Conservation (phyloP, 2,797 vertebrate species). For the Catostomus latipinnis region DNA sequence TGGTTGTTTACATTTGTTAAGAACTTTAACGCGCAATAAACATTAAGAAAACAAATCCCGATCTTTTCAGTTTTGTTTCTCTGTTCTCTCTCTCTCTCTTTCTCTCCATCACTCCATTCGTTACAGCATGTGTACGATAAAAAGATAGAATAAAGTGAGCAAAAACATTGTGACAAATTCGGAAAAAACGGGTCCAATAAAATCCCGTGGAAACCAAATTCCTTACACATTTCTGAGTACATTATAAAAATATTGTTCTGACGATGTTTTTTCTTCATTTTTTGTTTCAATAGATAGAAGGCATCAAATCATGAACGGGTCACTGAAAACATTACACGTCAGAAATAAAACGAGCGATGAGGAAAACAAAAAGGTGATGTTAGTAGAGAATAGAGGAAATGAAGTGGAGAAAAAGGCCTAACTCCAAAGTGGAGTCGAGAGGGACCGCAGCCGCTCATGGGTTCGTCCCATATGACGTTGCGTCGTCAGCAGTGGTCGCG, state of each 20-base stretch:
- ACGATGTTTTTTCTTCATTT: slow-evolving; percentile 63
- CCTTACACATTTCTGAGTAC: slow-evolving; percentile 62
- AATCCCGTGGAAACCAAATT: slow-evolving; percentile 38
- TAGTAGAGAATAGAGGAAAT: slow-evolving; percentile 70
- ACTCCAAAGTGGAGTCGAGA: slow-evolving; percentile 71
- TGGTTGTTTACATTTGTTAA: slow-evolving; percentile 69
- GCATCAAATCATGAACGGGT: slow-evolving; percentile 23
- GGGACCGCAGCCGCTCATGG: slow-evolving; percentile 72
- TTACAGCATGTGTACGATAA: slow-evolving; percentile 51
- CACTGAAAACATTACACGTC: slow-evolving; percentile 66
- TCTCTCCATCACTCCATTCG: slow-evolving; percentile 52
- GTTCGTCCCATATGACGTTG: slow-evolving; percentile 70
- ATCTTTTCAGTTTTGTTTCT: slow-evolving; percentile 69
- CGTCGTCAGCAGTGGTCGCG: slow-evolving; percentile 71
- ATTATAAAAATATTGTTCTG: slow-evolving; percentile 56
- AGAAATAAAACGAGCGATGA: slow-evolving; percentile 65
- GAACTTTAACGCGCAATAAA: slow-evolving; percentile 51
- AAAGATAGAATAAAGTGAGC: slow-evolving; percentile 61
- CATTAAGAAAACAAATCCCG: slow-evolving; percentile 57
- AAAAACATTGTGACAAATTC: slow-evolving; percentile 72
- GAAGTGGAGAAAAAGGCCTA: slow-evolving; percentile 48
- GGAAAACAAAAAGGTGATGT: slow-evolving; percentile 74
- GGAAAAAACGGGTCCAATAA: slow-evolving; percentile 61
- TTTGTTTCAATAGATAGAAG: slow-evolving; percentile 32
- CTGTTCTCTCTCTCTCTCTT: slow-evolving; percentile 55